phyloP scores from a whole-genome alignment of 2,797 vertebrate species.

The Fistularia commersonii region DNA sequence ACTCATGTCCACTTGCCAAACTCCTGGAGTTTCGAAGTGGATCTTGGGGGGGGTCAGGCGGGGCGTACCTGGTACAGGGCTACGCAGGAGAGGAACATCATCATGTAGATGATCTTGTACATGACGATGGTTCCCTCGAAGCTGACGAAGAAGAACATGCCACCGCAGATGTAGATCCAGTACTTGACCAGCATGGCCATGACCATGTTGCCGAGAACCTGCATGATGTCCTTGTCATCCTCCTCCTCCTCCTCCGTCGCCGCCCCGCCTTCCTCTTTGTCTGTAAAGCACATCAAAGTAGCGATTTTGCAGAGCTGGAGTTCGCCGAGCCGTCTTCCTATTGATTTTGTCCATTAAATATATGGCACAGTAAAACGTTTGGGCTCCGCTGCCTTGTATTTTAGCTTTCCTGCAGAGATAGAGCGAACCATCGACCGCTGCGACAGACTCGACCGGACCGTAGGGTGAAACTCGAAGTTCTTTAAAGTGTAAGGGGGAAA shows the following conservation, averaged over 20 bases:
- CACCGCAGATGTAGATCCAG: conserved; percentile 97
- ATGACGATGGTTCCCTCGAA: conserved; percentile 94
- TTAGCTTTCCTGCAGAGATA: no score
- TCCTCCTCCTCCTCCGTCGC: conserved; percentile 67
- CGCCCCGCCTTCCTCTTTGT: conserved; percentile 71
- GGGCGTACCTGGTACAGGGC: conserved; percentile 90
- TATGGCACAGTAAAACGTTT: no score
- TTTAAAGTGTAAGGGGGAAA: no score
- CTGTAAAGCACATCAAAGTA: conserved; percentile 52
- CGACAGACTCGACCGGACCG: no score
- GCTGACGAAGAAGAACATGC: conserved; percentile 99
- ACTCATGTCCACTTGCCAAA: no score
- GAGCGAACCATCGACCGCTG: no score
- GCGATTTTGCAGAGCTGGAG: not conserved
- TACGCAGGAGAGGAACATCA: conserved; percentile 95
- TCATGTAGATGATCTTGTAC: conserved; percentile 99
- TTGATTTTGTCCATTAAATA: no score
- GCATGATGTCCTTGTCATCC: conserved; percentile 88
- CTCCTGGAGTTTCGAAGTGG: not conserved
- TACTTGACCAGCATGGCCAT: conserved; percentile 96
- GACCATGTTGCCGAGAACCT: conserved; percentile 90
- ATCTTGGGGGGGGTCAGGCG: not conserved
- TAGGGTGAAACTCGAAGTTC: no score
- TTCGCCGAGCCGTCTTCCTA: no score
- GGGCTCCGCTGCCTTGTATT: no score